These are phyloP conservation scores for Mythimna pallens DNA, from an alignment of 2,888 invertebrate genomes.

Conservation along the genomic window DNA sequence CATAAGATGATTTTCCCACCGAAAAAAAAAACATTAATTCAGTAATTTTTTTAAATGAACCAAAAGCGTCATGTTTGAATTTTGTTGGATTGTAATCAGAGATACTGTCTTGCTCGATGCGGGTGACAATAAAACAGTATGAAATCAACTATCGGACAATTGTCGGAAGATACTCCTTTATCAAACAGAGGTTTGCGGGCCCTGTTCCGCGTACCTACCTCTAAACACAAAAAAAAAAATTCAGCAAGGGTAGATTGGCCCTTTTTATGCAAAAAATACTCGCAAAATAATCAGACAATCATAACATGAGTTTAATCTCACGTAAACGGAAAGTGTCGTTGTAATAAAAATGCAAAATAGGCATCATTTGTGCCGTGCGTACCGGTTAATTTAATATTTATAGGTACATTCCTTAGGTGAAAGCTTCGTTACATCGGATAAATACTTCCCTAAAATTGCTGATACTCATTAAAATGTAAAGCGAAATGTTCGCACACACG, in stretches of 20 bases:
- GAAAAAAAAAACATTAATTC: too few relatives aligned
- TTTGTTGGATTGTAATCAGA: too few relatives aligned
- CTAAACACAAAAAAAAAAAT: too few relatives aligned
- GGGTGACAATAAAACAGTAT: too few relatives aligned
- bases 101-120: too few relatives aligned
- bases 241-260: neutral
- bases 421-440: conserved; percentile 21
- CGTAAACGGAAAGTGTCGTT: conserved; percentile 64
- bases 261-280: neutral
- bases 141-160: too few relatives aligned
- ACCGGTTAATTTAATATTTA: conserved; percentile 31
- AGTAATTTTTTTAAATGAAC: too few relatives aligned
- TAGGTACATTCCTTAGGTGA: neutral
- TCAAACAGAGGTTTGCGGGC: too few relatives aligned
- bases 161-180: too few relatives aligned
- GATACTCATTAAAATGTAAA: conserved; percentile 34
- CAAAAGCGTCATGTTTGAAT: too few relatives aligned
- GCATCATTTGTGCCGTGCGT: conserved; percentile 30
- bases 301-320: conserved; percentile 35
- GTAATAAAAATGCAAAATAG: conserved; percentile 77
- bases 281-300: conserved; percentile 28
- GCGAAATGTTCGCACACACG: conserved; percentile 3
- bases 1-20: too few relatives aligned
- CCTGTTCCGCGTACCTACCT: too few relatives aligned
- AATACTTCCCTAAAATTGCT: conserved; percentile 25